Base-by-base conservation (phyloP, 2,113 vertebrate species). In the Mirounga angustirostris region DNA sequence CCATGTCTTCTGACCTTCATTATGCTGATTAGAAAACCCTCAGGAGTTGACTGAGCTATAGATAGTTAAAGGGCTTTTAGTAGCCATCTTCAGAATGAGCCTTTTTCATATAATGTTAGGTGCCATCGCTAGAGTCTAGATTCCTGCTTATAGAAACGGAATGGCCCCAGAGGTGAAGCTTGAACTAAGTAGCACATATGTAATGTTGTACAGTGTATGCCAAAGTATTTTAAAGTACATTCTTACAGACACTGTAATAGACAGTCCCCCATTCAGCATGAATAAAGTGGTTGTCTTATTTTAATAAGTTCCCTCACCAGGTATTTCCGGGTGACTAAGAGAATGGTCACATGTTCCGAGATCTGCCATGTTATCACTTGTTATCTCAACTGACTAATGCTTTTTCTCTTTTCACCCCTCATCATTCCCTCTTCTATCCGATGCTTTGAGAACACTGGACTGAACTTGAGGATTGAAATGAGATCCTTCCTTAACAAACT, bases 21-120 rank as follows among this genome's bases (percentile, higher is more conserved):
- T 94, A 89, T 52, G 40, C 28, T 88, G 69, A 96, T 67, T 67
- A 92, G 87, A 87, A 92, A 89, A 67, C 76, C 26, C n/a, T 94
- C 40, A 69, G n/a, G 19, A 81, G 15, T 69, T 90, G 33, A 85
- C 40, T 82, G 22, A 89, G 43, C 61, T 56, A 12, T 7, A 12
- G 4, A 14, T 5, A 73, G 59, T 19, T 56, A 61, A 69, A 89
- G 50, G 67, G n/a, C 22, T 94, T 84, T 84, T 36, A 67, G 92
- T 46, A 65, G 54, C 86, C 52, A 67, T 40, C 50, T 59, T 78
- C 87, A 56, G 65, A 86, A 94, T 63, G 52, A 63, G 52, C 36
- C 52, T 73, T 92, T 91, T 71, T 89, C 18, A 43, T 24, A 18
- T 15, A n/a, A 65, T n/a, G n/a, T 43, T 65, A 85, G 56, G 24